Conservation (phyloP, 2,888 invertebrate genomes). For the Lypha dubia region DNA sequence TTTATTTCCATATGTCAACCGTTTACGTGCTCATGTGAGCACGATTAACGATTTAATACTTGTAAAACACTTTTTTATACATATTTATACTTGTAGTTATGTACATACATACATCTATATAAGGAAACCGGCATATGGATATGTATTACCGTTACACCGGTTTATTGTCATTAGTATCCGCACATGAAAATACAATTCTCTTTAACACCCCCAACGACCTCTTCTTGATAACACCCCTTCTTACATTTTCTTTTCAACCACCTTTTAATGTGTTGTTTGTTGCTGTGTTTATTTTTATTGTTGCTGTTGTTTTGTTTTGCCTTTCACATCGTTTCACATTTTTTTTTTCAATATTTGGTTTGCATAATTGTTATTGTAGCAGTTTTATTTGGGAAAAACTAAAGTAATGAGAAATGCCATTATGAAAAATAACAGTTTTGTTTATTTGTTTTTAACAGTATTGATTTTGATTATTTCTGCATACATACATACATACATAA, state of each 20-base stretch:
- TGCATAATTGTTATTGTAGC: conserved; percentile 53
- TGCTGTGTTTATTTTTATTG: conserved; percentile 59
- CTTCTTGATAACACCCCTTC: conserved; percentile 52
- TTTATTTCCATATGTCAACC: conserved; percentile 47
- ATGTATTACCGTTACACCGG: conserved; percentile 66
- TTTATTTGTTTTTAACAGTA: conserved; percentile 20
- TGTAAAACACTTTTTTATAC: not conserved
- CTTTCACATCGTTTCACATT: conserved; percentile 40
- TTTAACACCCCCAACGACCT: conserved; percentile 52
- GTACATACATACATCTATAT: not conserved
- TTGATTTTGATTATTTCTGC: conserved; percentile 9
- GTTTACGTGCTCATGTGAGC: not conserved
- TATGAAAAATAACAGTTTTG: conserved; percentile 13
- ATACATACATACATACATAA: not conserved
- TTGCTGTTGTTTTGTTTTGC: conserved; percentile 65
- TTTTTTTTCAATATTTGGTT: conserved; percentile 37
- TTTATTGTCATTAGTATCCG: conserved; percentile 51
- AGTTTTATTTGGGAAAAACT: conserved; percentile 4
- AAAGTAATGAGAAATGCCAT: conserved; percentile 14
- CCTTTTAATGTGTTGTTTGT: conserved; percentile 43
- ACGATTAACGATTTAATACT: conserved; percentile 4
- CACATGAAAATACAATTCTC: conserved; percentile 13
- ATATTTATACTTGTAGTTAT: no score
- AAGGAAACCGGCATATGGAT: conserved; percentile 65
- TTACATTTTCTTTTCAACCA: conserved; percentile 60